phyloP scores from a whole-genome alignment of 2,113 vertebrate genomes.

The Pantherophis guttatus region DNA sequence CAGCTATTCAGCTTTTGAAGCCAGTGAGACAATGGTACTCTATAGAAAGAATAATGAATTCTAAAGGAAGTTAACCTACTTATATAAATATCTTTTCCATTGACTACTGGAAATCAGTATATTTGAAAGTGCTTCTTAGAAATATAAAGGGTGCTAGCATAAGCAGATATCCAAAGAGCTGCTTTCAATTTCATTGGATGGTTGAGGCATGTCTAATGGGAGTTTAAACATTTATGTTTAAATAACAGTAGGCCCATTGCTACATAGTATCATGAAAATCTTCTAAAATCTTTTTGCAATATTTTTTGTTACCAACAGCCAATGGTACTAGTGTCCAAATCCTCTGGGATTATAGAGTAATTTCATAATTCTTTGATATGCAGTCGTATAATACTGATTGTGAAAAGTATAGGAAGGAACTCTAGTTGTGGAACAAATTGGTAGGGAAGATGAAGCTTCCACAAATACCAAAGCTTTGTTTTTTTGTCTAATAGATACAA shows the following conservation, averaged over 20 bases:
- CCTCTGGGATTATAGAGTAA: neutral
- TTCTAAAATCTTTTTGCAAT: neutral
- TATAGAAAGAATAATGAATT: slow-evolving; percentile 53
- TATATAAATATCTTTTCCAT: slow-evolving; percentile 37
- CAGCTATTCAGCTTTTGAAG: slow-evolving; percentile 46
- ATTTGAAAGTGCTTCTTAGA: slow-evolving; percentile 47
- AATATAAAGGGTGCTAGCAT: slow-evolving; percentile 28
- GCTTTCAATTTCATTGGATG: neutral
- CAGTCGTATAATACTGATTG: neutral
- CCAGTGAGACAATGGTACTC: slow-evolving; percentile 58
- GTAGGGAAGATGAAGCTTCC: slow-evolving; percentile 44
- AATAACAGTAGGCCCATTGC: neutral
- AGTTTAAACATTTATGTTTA: neutral
- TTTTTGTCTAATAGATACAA: slow-evolving; percentile 23
- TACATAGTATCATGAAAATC: neutral
- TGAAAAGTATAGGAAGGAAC: neutral
- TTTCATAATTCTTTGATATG: neutral
- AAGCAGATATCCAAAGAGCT: slow-evolving; percentile 18
- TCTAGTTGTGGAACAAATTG: neutral
- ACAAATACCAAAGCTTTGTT: slow-evolving; percentile 41
- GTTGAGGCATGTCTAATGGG: neutral
- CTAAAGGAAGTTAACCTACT: slow-evolving; percentile 53
- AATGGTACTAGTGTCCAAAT: neutral
- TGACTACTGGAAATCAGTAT: slow-evolving; percentile 47
- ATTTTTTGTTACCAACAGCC: neutral